phyloP scores from a whole-genome alignment of 2,797 vertebrate species.

The Rhinella marina region DNA sequence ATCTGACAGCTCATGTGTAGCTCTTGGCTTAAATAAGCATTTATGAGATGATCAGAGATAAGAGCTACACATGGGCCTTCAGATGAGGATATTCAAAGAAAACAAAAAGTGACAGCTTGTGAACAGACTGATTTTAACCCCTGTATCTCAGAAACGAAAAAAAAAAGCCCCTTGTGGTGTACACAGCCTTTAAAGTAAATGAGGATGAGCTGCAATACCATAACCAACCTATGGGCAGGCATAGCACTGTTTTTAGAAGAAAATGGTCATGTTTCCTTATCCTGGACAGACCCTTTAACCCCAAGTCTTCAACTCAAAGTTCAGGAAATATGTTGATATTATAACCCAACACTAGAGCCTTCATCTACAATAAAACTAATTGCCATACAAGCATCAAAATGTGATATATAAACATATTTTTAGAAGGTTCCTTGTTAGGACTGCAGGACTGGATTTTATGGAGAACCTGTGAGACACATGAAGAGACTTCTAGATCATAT shows the following conservation, averaged over 20 bases:
- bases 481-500: background rate
- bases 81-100: too few relatives aligned
- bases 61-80: too few relatives aligned
- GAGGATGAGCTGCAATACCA: too few relatives aligned
- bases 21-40: too few relatives aligned
- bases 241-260: too few relatives aligned
- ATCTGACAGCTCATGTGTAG: too few relatives aligned
- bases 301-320: background rate
- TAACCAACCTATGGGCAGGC: too few relatives aligned
- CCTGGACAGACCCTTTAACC: background rate
- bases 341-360: background rate
- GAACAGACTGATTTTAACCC: too few relatives aligned
- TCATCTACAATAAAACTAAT: background rate
- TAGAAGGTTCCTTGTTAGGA: background rate
- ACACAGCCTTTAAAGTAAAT: background rate
- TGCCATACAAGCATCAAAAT: background rate
- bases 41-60: too few relatives aligned
- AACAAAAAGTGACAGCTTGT: too few relatives aligned
- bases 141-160: too few relatives aligned
- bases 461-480: background rate
- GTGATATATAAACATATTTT: background rate
- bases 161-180: too few relatives aligned
- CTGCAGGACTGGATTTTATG: background rate
- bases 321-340: background rate
- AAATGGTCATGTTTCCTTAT: background rate